Evolutionary conservation across 2,797 vertebrate species (phyloP).

Genomic region (Botia kubotai): DNA sequence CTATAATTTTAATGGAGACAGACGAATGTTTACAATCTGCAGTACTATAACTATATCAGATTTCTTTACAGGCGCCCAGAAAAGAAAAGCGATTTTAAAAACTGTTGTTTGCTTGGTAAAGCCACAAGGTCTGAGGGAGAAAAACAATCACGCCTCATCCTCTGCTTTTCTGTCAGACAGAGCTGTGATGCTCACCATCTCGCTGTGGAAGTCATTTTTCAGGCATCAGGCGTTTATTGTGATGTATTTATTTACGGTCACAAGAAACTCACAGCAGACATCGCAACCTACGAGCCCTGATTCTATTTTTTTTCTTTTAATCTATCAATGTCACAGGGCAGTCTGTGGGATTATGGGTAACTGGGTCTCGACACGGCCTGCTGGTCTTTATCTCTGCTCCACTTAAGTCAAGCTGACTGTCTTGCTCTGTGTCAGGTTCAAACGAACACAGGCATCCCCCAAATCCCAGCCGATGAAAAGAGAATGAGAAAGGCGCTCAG

Average conservation of each 20-base stretch:
- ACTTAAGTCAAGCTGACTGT: conserved; percentile 61
- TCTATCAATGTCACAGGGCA: conserved; percentile 72
- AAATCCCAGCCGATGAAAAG: conserved; percentile 64
- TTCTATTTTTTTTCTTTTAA: conserved; percentile 61
- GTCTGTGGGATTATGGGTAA: conserved; percentile 70
- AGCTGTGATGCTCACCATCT: conserved; percentile 46
- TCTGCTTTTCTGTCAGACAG: conserved; percentile 18
- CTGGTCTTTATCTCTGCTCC: conserved; percentile 71
- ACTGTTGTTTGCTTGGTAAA: conserved; percentile 54
- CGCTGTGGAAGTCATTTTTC: conserved; percentile 51
- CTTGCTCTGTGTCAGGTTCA: conserved; percentile 61
- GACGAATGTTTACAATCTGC: not conserved
- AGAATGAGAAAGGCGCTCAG: conserved; percentile 68
- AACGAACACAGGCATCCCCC: conserved; percentile 52
- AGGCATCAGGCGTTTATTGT: conserved; percentile 52
- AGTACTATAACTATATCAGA: conserved; percentile 23
- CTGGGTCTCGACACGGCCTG: conserved; percentile 62
- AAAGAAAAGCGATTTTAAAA: conserved; percentile 34
- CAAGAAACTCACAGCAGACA: conserved; percentile 58
- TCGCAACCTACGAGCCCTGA: conserved; percentile 53
- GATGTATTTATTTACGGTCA: conserved; percentile 61
- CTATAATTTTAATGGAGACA: not conserved
- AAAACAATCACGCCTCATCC: conserved; percentile 34
- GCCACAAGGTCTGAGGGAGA: conserved; percentile 36
- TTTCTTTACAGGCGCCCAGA: conserved; percentile 38